Evolutionary conservation across 2,797 vertebrate genomes (phyloP).

Genomic region (Peromyscus melanophrys): DNA sequence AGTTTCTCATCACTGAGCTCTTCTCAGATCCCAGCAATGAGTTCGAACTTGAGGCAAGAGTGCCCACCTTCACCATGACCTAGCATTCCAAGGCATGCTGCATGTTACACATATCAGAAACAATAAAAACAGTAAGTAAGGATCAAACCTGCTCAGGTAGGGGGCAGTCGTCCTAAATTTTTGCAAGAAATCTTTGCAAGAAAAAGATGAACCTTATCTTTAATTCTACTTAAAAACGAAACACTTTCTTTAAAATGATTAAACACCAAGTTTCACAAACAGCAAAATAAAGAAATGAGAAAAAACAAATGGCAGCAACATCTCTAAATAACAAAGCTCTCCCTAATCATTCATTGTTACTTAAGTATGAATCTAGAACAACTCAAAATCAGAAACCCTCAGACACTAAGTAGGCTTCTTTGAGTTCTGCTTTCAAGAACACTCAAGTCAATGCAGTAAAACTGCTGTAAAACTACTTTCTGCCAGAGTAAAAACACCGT

Average conservation of each 20-base stretch:
- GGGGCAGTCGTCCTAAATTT: not conserved
- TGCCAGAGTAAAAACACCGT: conserved; percentile 39
- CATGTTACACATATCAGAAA: not conserved
- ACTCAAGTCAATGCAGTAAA: conserved; percentile 45
- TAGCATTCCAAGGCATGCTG: not conserved
- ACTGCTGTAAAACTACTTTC: conserved; percentile 41
- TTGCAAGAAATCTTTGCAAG: not conserved
- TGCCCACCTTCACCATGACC: not conserved
- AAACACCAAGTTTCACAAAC: conserved; percentile 41
- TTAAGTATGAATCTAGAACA: not conserved
- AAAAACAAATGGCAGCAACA: conserved; percentile 16
- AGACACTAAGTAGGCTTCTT: conserved; percentile 4
- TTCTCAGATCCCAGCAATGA: conserved; percentile 27
- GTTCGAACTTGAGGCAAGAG: conserved; percentile 8
- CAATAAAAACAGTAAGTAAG: not conserved
- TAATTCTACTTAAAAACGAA: conserved; percentile 54
- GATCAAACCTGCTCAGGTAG: not conserved
- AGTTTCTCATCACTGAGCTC: not conserved
- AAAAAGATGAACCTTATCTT: conserved; percentile 52
- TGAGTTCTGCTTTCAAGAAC: conserved; percentile 63
- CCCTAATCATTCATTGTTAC: not conserved
- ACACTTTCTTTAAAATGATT: conserved; percentile 23
- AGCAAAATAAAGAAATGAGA: conserved; percentile 40
- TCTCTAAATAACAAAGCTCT: conserved; percentile 41
- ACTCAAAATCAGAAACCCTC: conserved; percentile 53